Evolutionary conservation across 2,797 vertebrate species (phyloP).

Genomic region (Premnoplex brunnescens): DNA sequence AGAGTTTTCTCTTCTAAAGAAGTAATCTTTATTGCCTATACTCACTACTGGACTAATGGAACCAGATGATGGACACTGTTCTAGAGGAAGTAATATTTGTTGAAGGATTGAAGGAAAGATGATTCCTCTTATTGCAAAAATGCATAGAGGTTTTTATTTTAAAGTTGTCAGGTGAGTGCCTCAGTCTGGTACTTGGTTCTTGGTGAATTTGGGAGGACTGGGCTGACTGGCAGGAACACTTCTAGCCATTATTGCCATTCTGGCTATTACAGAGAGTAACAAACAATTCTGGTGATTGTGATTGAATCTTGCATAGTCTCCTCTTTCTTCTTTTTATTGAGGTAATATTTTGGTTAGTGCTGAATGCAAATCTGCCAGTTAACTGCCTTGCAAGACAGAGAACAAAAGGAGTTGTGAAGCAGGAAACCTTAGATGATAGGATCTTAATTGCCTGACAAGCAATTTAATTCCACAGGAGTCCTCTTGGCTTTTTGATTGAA

Average conservation of each 20-base stretch:
- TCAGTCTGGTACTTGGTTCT: neutral
- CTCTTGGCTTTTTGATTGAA: neutral
- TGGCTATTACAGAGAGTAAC: neutral
- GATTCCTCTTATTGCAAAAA: neutral
- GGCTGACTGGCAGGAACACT: neutral
- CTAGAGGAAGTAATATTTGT: neutral
- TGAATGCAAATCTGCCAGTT: fast-evolving
- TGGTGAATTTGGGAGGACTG: neutral
- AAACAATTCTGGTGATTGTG: neutral
- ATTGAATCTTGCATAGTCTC: neutral
- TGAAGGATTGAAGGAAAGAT: neutral
- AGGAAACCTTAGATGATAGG: neutral
- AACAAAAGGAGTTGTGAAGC: neutral
- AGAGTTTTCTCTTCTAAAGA: neutral
- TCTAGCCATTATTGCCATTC: neutral
- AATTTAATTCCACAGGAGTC: neutral
- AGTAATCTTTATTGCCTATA: neutral
- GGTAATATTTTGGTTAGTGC: neutral
- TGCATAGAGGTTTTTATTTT: neutral
- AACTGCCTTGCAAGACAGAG: neutral
- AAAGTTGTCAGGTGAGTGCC: neutral
- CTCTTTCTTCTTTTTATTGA: neutral
- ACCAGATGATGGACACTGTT: neutral
- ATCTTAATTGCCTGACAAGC: neutral
- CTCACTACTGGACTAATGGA: neutral